Evolutionary conservation across 1,140 invertebrate genomes (phyloP), one percentile per base, ranked within the genome.

Genomic region (Ceratina australensis): DNA sequence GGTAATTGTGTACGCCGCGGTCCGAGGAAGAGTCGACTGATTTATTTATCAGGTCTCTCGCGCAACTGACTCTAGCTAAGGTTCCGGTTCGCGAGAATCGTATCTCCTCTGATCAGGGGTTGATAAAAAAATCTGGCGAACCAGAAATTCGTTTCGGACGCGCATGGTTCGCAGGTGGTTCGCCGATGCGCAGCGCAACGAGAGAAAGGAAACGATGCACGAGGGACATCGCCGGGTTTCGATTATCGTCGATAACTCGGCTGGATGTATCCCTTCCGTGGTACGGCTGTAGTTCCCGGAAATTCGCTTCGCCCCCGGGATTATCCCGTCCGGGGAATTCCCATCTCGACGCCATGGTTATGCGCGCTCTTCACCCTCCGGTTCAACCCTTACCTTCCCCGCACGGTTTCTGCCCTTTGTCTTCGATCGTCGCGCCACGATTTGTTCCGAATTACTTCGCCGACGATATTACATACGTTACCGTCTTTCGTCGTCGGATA

Each of bases 221-320:
- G 52, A 80, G 86, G 86, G 84, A 87, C 84, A 80, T 79, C 84
- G 65, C 82, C 68, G 72, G 79, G 77, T 84, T 84, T 86, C 84
- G 84, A 86, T 84, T 84, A 84, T 84, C 78, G 81, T 79, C 78
- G 83, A 86, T 86, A 86, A 86, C 84, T 86, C 84, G 76, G 67
- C 77, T 79, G 73, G 76, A 85, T 85, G 79, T 86, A 85, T 85
- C 84, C 83, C 84, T 85, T 85, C 80, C 77, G 74, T 64, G 71
- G 50, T 61, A 60, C 33, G 69, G 54, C 73, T 77, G 68, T 86
- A 81, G 83, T 85, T 86, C 73, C 81, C 83, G 84, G 83, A 83
- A 85, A 86, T 86, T 86, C 81, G 84, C 84, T 79, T 86, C 81
- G 72, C 78, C 78, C 78, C 68, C 60, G 74, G 78, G 84, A 86